Base-by-base conservation (phyloP, 2,797 vertebrate species). In the Megalops cyprinoides region DNA sequence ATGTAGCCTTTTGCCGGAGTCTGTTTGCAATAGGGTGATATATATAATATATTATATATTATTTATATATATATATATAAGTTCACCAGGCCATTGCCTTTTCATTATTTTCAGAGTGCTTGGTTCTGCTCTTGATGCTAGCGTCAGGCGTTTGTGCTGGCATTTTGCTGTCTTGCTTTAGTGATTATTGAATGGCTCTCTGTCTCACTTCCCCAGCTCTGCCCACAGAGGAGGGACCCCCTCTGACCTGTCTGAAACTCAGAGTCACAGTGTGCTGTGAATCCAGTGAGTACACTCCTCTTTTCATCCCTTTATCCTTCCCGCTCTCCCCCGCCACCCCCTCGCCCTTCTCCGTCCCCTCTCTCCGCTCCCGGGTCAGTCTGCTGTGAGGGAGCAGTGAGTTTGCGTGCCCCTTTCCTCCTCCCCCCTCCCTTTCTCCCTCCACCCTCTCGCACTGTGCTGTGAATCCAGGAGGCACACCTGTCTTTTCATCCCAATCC, bases 231-330 rank as follows among this genome's bases (percentile, higher is more conserved):
- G 93, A 94, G 87, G 93, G 92, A 71, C 91, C 92, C 83, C 89
- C 88, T 76, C 89, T 93, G 87, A 92, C 90, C 81, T 95, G 94
- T 87, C 94, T 95, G 93, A 94, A 92, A 90, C 84, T 95, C 82
- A 91, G 92, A 60, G 88, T 95, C 86, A 92, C 91, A 60, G 93
- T 95, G 87, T 94, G 93, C 89, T 94, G 93, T 23, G 87, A 89
- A 84, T 82, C 90, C 76, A 90, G 94, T 95, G 90, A 94, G 94
- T 94, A 87, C 85, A 77, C 87, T 86, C 85, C 1, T 87, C 85
- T 85, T 86, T 88, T 90, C 82, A 89, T 89, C 86, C 81, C 34
- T 73, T 84, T 82, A 6, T 83, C 81, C 84, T 86, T 7, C 34
- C 83, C 10, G 44, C 67, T 12, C 74, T 31, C 14, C 60, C 42